Conservation (phyloP, 2,113 vertebrate genomes). For the Toxotes jaculatrix region DNA sequence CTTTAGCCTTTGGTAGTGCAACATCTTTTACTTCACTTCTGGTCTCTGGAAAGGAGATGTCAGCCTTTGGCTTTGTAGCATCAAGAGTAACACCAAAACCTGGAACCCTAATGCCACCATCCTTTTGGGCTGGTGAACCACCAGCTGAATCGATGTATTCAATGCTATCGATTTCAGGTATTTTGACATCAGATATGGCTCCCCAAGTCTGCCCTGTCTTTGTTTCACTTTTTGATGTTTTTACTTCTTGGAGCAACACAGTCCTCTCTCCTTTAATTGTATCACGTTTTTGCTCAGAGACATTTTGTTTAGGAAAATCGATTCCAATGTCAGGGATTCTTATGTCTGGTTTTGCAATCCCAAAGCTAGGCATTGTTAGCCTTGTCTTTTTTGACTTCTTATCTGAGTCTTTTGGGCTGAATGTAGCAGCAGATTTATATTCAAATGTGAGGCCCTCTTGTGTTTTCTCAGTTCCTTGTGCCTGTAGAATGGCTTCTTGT, state of each 20-base stretch:
- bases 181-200: conserved; percentile 41
- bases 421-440: conserved; percentile 17
- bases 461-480: conserved; percentile 9
- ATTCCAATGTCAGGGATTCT: conserved; percentile 68
- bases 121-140: conserved; percentile 34
- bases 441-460: not conserved
- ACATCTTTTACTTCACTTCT: not conserved
- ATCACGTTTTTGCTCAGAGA: conserved; percentile 36
- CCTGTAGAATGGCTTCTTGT: conserved; percentile 21
- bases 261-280: conserved; percentile 38
- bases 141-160: conserved; percentile 63
- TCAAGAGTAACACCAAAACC: conserved; percentile 34
- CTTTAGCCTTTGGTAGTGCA: conserved; percentile 11
- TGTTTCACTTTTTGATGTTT: conserved; percentile 23
- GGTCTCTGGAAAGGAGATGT: conserved; percentile 17
- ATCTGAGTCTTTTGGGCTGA: conserved; percentile 46
- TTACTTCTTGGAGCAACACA: conserved; percentile 42
- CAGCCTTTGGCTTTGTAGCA: conserved; percentile 1
- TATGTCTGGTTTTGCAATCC: conserved; percentile 69
- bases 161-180: conserved; percentile 43
- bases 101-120: not conserved
- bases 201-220: conserved; percentile 20
- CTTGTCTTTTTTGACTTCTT: conserved; percentile 72
- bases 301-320: conserved; percentile 64
- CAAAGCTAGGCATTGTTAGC: conserved; percentile 61